Conservation (phyloP, 2,888 invertebrate species). For the Parnassius apollo region DNA sequence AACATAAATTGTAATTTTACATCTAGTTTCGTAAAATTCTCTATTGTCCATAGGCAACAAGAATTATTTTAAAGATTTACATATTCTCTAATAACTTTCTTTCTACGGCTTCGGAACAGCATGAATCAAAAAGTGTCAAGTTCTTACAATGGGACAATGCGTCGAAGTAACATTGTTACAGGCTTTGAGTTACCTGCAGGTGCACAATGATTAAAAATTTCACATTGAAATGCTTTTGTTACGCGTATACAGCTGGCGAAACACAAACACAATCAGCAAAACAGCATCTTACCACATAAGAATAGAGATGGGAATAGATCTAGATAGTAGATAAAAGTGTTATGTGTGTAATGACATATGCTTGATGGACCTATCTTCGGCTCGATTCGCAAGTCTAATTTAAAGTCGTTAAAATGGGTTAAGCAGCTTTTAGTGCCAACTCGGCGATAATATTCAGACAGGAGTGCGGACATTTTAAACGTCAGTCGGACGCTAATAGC, state of each 20-base stretch:
- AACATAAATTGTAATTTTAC: too few species aligned
- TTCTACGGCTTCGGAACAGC: background rate
- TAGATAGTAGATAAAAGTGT: slow-evolving; percentile 5
- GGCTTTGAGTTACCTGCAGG: slow-evolving; percentile 1
- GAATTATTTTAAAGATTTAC: too few species aligned
- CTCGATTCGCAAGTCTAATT: slow-evolving; percentile 21
- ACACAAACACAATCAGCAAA: background rate
- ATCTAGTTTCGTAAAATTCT: too few species aligned
- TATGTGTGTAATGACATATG: background rate
- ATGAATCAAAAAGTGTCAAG: slow-evolving; percentile 5
- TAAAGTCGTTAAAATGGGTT: slow-evolving; percentile 19
- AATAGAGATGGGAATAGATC: background rate
- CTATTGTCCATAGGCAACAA: too few species aligned
- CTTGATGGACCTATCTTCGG: background rate
- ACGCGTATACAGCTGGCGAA: slow-evolving; percentile 6
- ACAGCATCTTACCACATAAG: background rate
- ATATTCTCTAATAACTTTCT: too few species aligned
- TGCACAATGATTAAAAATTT: background rate
- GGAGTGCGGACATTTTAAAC: slow-evolving; percentile 15
- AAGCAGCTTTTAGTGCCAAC: slow-evolving; percentile 24
- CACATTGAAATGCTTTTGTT: slow-evolving; percentile 13
- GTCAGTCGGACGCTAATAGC: slow-evolving; percentile 10
- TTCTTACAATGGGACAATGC: slow-evolving; percentile 2
- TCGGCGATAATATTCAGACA: slow-evolving; percentile 10
- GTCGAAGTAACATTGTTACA: slow-evolving; percentile 8